Evolutionary conservation across 1,140 invertebrate species (phyloP).

Genomic region (Centruroides vittatus): DNA sequence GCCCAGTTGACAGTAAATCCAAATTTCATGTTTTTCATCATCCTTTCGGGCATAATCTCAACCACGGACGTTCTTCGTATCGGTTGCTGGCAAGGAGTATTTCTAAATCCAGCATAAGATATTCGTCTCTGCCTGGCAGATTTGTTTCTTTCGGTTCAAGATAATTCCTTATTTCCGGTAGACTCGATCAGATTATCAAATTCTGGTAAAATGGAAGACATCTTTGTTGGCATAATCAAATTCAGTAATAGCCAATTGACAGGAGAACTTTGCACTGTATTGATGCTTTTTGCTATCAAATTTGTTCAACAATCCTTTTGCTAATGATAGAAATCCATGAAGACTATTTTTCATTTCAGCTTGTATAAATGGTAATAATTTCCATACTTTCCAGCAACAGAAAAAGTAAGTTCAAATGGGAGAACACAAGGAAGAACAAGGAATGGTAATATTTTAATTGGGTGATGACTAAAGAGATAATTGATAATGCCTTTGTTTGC

Average conservation of each 20-base stretch:
- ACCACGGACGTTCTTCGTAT: constrained; percentile 17
- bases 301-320: constrained; percentile 19
- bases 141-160: no score
- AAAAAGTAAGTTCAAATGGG: constrained; percentile 36
- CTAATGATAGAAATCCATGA: constrained; percentile 9
- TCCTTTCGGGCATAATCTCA: constrained; percentile 12
- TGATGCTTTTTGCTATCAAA: constrained; percentile 37
- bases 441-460: constrained; percentile 59
- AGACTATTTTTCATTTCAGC: constrained; percentile 17
- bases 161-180: no score
- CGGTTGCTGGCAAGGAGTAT: not conserved
- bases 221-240: constrained; percentile 33
- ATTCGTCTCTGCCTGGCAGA: not conserved
- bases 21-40: constrained; percentile 44
- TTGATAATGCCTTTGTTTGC: constrained; percentile 79
- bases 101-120: constrained; percentile 13
- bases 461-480: constrained; percentile 69
- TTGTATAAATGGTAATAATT: constrained; percentile 40
- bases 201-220: not conserved
- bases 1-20: constrained; percentile 48
- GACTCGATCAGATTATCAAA: no score
- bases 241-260: constrained; percentile 50
- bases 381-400: constrained; percentile 27
- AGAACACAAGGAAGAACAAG: constrained; percentile 68
- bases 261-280: constrained; percentile 41